Conservation (phyloP, 2,888 invertebrate species). For the Crossocerus cetratus region DNA sequence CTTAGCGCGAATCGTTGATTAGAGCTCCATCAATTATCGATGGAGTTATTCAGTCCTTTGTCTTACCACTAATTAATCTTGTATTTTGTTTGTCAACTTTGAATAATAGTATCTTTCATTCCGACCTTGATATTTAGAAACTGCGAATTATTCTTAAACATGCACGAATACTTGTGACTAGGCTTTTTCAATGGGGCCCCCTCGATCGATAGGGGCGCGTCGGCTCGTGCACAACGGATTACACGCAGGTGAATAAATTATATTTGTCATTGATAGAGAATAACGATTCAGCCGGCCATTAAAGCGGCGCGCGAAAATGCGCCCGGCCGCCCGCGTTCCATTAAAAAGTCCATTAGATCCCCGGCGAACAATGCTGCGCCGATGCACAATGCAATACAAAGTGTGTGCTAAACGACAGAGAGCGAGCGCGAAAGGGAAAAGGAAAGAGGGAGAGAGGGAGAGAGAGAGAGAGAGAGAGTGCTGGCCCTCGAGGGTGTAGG, state of each 20-base stretch:
- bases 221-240: slow-evolving; percentile 22
- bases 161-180: too few relatives aligned
- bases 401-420: neutral
- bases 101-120: too few relatives aligned
- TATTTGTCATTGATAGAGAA: neutral
- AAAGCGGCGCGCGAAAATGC: slow-evolving; percentile 5
- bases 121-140: too few relatives aligned
- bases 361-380: neutral
- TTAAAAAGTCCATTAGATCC: slow-evolving; percentile 3
- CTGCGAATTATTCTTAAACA: too few relatives aligned
- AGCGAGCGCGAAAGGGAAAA: too few relatives aligned
- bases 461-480: neutral
- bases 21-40: too few relatives aligned
- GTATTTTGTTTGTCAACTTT: too few relatives aligned
- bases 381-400: neutral
- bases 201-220: slow-evolving; percentile 33
- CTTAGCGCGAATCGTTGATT: too few relatives aligned
- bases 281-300: slow-evolving; percentile 13
- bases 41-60: too few relatives aligned
- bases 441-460: too few relatives aligned
- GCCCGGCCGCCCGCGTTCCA: neutral
- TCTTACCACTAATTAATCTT: too few relatives aligned
- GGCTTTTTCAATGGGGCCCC: too few relatives aligned
- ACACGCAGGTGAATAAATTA: slow-evolving; percentile 34
- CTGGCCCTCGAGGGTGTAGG: neutral